phyloP scores from a whole-genome alignment of 2,888 invertebrate genomes.

The Folsomia manolachei region DNA sequence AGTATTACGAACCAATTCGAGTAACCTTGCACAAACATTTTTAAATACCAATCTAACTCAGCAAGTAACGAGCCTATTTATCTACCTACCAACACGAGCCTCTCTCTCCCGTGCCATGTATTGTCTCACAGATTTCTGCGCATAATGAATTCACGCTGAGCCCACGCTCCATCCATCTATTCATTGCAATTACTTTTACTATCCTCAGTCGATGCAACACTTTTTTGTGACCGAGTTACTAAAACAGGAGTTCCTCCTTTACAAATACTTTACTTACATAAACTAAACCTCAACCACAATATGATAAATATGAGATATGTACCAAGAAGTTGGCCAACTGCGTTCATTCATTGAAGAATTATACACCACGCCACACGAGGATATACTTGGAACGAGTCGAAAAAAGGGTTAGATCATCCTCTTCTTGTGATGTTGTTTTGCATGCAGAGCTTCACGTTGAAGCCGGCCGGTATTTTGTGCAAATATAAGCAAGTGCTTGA shows the following conservation, averaged over 20 bases:
- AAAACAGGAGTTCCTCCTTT: neutral
- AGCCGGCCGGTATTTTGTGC: slow-evolving; percentile 16
- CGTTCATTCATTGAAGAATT: neutral
- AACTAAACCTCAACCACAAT: neutral
- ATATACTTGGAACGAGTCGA: too few species aligned
- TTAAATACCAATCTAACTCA: neutral
- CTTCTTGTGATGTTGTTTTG: neutral
- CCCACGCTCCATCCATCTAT: neutral
- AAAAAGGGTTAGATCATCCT: neutral
- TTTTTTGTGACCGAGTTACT: slow-evolving; percentile 1
- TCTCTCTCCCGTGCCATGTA: too few species aligned
- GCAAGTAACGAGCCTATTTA: too few species aligned
- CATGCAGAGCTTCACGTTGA: too few species aligned
- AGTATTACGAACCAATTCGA: too few species aligned
- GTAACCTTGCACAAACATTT: neutral
- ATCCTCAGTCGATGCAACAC: too few species aligned
- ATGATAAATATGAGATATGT: neutral
- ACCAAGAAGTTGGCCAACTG: neutral
- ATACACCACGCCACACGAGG: neutral
- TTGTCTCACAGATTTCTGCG: slow-evolving; percentile 2
- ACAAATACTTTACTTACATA: neutral
- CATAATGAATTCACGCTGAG: neutral
- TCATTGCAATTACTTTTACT: neutral
- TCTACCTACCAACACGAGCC: neutral
- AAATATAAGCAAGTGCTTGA: neutral